These are phyloP conservation scores for Patella caerulea DNA, from an alignment of 2,888 invertebrate species.

Conservation along the genomic window DNA sequence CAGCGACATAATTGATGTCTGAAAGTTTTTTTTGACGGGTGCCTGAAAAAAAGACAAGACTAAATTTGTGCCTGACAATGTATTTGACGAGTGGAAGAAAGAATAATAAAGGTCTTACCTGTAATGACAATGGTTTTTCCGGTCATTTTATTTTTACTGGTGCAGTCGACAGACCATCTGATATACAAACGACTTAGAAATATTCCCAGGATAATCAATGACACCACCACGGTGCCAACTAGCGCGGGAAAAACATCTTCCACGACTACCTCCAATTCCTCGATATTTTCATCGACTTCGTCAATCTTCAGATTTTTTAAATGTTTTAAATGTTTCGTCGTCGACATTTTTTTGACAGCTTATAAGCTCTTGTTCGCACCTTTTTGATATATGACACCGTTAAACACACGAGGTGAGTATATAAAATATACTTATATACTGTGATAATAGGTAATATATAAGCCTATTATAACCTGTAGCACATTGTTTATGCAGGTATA, in stretches of 20 bases:
- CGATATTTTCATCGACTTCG: conserved; percentile 44
- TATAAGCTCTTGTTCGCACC: too few species aligned
- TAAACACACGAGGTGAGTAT: too few species aligned
- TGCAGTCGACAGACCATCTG: conserved; percentile 53
- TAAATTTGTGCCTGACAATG: too few species aligned
- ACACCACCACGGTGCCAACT: conserved; percentile 50
- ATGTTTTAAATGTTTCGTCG: background rate
- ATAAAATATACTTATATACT: too few species aligned
- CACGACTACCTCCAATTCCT: conserved; percentile 45
- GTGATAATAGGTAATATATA: too few species aligned
- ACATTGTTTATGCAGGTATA: too few species aligned
- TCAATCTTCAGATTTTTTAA: conserved; percentile 36
- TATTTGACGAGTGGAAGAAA: too few species aligned
- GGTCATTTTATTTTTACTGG: conserved; percentile 52
- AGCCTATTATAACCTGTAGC: too few species aligned
- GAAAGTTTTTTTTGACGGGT: too few species aligned
- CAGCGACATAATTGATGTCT: too few species aligned
- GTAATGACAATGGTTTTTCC: conserved; percentile 63
- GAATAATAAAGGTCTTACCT: conserved; percentile 40
- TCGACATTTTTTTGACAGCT: background rate
- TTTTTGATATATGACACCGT: too few species aligned
- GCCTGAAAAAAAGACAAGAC: too few species aligned
- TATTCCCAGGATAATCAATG: conserved; percentile 46
- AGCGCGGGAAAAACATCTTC: conserved; percentile 50
- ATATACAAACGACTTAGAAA: conserved; percentile 57